Base-by-base conservation (phyloP, 2,888 invertebrate species). In the Sepiola atlantica region DNA sequence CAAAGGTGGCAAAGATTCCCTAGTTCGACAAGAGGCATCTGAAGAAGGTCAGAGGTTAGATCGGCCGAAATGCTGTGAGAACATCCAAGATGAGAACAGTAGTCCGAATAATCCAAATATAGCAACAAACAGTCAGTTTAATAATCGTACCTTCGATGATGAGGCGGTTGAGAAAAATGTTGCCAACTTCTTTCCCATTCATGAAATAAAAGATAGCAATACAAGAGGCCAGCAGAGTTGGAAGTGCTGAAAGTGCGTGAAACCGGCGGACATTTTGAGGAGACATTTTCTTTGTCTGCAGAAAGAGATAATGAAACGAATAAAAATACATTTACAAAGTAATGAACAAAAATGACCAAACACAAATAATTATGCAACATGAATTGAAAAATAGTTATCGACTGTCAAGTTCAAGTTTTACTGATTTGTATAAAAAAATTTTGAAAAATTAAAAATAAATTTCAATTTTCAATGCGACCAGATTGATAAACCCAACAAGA, bases 141-240 rank as follows among this genome's bases (percentile, higher is more conserved):
- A n/a, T n/a, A 77, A 77, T 28, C 96, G 96, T 97, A 98, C 98
- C 98, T 95, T 97, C 96, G 61, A 98, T 96, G 35, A 97, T 94
- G 94, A 98, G 97, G 96, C 98, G 98, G 90, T 97, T 97, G 96
- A 98, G 97, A 96, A 98, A 98, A 95, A 98, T 97, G 96, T 98
- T 98, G 16, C 99, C 99, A 94, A 99, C 98, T 94, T 98, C 98
- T 95, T 97, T 97, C 21, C 98, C 98, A 95, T 98, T 98, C 97
- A 99, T 98, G 97, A 99, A 98, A 97, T 98, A 99, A 96, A 99
- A 98, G 97, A 98, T 99, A 0, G 99, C 98, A 96, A 99, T 98
- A 0, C 98, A 98, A 24, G 99, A 98, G 95, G 98, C 97, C 55
- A 98, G 98, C 95, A 99, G 98, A 93, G 99, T 97, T 54, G 98